Evolutionary conservation across 2,888 invertebrate genomes (phyloP), one percentile per base, ranked within the genome.

Genomic region (Unio pictorum): DNA sequence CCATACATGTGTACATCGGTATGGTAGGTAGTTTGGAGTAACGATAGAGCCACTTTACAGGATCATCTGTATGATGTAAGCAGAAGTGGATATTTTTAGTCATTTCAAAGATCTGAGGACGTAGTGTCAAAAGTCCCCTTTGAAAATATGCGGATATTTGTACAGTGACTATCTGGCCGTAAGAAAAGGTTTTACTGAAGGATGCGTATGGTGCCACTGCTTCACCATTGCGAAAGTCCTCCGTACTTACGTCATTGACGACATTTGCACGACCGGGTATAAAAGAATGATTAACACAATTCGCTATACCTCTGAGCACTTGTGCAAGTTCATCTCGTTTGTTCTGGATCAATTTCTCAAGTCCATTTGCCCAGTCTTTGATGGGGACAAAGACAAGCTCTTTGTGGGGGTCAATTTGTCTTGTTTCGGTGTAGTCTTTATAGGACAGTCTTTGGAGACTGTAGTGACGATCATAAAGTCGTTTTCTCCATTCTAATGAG

Each of bases 61-160:
- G 78, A 61, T 78, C 74, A 17, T 59, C 60, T 5, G 58, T 64
- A 57, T 78, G 78, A 34, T 68, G 66, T 20, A 76, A 66, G 61
- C 78, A 78, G 11, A 64, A 62, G 30, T 71, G 71, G 15, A 76
- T 66, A 61, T 71, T 76, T 7, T 69, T 61, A 4, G 74, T 74
- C 58, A 78, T 66, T 20, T 73, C 71, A 61, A 72, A 66, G 11
- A 78, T 55, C 55, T 72, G 68, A 34, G 68, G 68, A 7, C 65
- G 57, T 7, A 74, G 75, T 18, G 67, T 57, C 6, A 78, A 55
- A 7, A 69, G 54, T 7, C 78, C 78, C 45, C 66, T 73, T 7
- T 64, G 55, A 15, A 66, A 64, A 55, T 70, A 70, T 28, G 78
- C 78, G 4, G 66, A 56, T 61, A 78, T 23, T 54, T 78, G 78